Conservation (phyloP, 2,113 vertebrate species). For the Varanus salvator region DNA sequence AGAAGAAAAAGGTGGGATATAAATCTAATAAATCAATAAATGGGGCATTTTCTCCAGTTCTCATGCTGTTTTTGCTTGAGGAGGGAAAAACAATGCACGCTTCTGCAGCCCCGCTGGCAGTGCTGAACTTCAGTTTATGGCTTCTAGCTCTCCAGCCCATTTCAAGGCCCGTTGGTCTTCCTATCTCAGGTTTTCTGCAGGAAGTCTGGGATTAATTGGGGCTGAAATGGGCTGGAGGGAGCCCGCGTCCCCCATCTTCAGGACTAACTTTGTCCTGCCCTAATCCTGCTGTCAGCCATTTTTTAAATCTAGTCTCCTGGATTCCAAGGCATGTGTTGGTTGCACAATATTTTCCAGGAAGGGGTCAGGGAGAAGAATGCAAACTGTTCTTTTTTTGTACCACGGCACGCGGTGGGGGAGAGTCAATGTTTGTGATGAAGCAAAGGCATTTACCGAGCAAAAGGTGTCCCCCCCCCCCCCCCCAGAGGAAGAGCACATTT, state of each 20-base stretch:
- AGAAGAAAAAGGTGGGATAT: too few species aligned
- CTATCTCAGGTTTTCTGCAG: too few species aligned
- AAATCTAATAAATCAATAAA: neutral
- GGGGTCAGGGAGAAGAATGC: conserved; percentile 71
- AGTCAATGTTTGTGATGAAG: conserved; percentile 72
- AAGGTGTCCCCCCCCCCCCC: conserved; percentile 29
- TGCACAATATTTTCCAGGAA: conserved; percentile 71
- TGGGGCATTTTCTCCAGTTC: neutral
- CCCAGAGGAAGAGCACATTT: neutral
- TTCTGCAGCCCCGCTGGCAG: neutral
- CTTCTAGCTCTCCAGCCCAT: neutral
- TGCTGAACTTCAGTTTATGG: neutral
- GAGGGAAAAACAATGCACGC: neutral
- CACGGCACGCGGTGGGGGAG: neutral
- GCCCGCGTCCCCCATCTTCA: neutral
- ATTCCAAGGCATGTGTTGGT: conserved; percentile 34
- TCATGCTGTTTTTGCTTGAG: neutral
- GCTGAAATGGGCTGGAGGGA: neutral
- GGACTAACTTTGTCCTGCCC: neutral
- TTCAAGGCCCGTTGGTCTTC: too few species aligned
- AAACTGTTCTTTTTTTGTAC: conserved; percentile 76
- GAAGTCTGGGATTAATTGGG: too few species aligned
- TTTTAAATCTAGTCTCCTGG: neutral
- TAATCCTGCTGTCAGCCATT: neutral
- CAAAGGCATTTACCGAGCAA: conserved; percentile 68